phyloP scores from a whole-genome alignment of 2,797 vertebrate species.

The Danio jaintianensis region DNA sequence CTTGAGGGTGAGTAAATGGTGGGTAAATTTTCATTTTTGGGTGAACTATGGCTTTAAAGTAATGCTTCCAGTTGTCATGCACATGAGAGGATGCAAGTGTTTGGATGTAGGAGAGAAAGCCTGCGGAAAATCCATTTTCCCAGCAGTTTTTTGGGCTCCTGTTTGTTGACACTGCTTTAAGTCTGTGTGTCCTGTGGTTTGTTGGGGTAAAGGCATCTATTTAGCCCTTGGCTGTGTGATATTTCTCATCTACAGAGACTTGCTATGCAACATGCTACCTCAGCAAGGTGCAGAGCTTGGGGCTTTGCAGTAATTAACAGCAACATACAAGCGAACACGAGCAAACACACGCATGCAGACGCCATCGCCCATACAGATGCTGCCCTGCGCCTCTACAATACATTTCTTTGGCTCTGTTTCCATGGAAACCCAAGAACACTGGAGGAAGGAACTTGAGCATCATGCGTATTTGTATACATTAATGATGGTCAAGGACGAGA shows the following conservation, averaged over 20 bases:
- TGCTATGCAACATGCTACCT: conserved; percentile 54
- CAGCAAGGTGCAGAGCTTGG: conserved; percentile 55
- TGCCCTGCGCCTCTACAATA: conserved; percentile 65
- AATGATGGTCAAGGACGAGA: conserved; percentile 26
- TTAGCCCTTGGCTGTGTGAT: conserved; percentile 52
- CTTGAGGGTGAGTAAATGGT: too few species aligned
- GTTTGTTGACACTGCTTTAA: conserved; percentile 58
- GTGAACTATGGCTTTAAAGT: conserved; percentile 19
- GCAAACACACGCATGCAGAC: conserved; percentile 19
- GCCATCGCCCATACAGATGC: conserved; percentile 49
- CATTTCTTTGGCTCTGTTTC: conserved; percentile 78
- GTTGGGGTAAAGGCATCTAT: conserved; percentile 55
- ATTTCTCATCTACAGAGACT: conserved; percentile 51
- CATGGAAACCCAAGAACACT: conserved; percentile 72
- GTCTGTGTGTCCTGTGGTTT: conserved; percentile 53
- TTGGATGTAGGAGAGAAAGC: conserved; percentile 25
- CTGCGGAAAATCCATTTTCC: conserved; percentile 50
- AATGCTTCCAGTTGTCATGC: conserved; percentile 65
- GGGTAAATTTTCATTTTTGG: too few species aligned
- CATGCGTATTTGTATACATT: conserved; percentile 41
- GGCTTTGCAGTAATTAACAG: conserved; percentile 56
- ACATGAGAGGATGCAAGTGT: conserved; percentile 33
- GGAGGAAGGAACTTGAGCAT: conserved; percentile 43
- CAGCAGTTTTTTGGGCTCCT: conserved; percentile 45
- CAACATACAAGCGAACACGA: conserved; percentile 26